A percentile compares a stretch with the other conserved stretches of the same genome.
phyloP scores from a whole-genome alignment of 2,888 invertebrate genomes.

The Nemapogon koenigi region DNA sequence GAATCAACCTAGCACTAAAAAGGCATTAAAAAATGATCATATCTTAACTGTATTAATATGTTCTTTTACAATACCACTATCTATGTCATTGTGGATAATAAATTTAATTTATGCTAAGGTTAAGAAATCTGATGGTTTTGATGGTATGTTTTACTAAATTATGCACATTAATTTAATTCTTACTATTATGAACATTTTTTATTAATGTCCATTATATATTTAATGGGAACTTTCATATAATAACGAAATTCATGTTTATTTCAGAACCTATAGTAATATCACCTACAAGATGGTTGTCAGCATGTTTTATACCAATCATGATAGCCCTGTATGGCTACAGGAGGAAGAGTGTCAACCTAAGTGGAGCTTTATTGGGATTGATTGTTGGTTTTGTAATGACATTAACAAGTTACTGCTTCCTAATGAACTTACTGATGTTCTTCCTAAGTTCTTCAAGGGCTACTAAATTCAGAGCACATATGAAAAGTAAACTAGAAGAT shows the following conservation, averaged over 20 bases:
- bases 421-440: constrained; percentile 75
- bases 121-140: constrained; percentile 54
- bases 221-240: background rate
- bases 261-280: constrained; percentile 66
- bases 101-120: constrained; percentile 73
- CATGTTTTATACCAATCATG: constrained; percentile 69
- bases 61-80: constrained; percentile 75
- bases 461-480: constrained; percentile 74
- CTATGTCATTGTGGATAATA: constrained; percentile 77
- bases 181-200: too few relatives aligned
- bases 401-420: constrained; percentile 78
- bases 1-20: too few relatives aligned
- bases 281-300: constrained; percentile 70
- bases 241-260: constrained; percentile 21
- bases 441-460: constrained; percentile 82
- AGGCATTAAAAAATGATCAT: constrained; percentile 31
- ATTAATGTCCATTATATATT: too few relatives aligned
- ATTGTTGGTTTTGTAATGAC: constrained; percentile 79
- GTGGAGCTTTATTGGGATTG: constrained; percentile 75
- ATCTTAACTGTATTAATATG: constrained; percentile 68
- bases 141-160: constrained; percentile 52
- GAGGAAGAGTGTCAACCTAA: constrained; percentile 71
- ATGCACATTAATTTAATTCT: too few relatives aligned
- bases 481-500: constrained; percentile 73
- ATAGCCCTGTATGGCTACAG: constrained; percentile 72